Evolutionary conservation across 1,140 invertebrate genomes (phyloP), one percentile per base, ranked within the genome.

Genomic region (Dendroctonus ponderosae): DNA sequence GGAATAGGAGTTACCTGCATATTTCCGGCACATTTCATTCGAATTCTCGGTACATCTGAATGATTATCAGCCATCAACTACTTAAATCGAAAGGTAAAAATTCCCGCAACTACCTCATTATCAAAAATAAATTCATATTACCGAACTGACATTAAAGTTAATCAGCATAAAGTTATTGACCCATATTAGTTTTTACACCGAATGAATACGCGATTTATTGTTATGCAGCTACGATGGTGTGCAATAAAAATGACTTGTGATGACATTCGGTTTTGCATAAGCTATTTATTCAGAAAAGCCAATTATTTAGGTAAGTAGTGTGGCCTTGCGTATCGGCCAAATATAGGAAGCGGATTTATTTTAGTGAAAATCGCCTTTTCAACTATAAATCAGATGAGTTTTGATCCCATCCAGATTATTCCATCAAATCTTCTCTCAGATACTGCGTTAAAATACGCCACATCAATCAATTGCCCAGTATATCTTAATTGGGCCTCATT

Each of bases 121-220:
- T 48, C 46, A 50, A 60, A 60, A 50, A 49, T 50, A 49, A 60
- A 49, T 26, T 26, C 1, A 26, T 49, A 48, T 48, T 48, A 14
- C 48, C 14, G 49, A 62, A 38, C 52, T 54, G 37, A 54, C 40
- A 54, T 54, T 54, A 37, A 7, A 62, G 38, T 60, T 38, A 42
- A 52, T 62, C 15, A 40, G 38, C 49, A 62, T 52, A 62, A 62
- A 41, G 60, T 62, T 62, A 62, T 52, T 62, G 60, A 62, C 60
- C 60, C 26, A 52, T 62, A 62, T 52, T 12, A 37, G 44, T 26
- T 41, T 60, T 52, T 62, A 42, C 60, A 41, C 38, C 11, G 12
- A 49, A 39, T 40, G 49, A 38, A 62, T 62, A 62, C 49, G 42
- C 51, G 39, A 62, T 52, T 41, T 51, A 62, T 42, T 48, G 52